Percentiles rank a stretch among this genome's conserved stretches.
Evolutionary conservation across 2,113 vertebrate species (phyloP).

Genomic region (rabbit (Oryctolagus cuniculus)): mOryCun1.1 NC_091432.1:168991001-168991500

Average conservation of each 20-base stretch:
- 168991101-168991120: conserved; percentile 83
- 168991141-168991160: conserved; percentile 46
- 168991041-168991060: conserved; percentile 76
- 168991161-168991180: conserved; percentile 32
- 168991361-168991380: background rate
- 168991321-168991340: background rate
- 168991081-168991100: conserved; percentile 65
- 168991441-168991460: conserved; percentile 64
- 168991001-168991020: conserved; percentile 74
- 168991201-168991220: conserved; percentile 43
- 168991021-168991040: conserved; percentile 87
- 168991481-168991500: conserved; percentile 53
- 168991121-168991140: conserved; percentile 72
- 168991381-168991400: conserved; percentile 13
- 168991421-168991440: conserved; percentile 70
- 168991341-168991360: conserved; percentile 24
- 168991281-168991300: conserved; percentile 39
- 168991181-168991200: conserved; percentile 60
- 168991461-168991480: conserved; percentile 45
- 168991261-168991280: conserved; percentile 47
- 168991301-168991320: background rate
- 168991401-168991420: conserved; percentile 54
- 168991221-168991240: conserved; percentile 67
- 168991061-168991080: conserved; percentile 65
- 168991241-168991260: conserved; percentile 80